Evolutionary conservation across 2,888 invertebrate genomes (phyloP), one percentile per base, ranked within the genome.

Genomic region (Allophyes oxyacanthae): DNA sequence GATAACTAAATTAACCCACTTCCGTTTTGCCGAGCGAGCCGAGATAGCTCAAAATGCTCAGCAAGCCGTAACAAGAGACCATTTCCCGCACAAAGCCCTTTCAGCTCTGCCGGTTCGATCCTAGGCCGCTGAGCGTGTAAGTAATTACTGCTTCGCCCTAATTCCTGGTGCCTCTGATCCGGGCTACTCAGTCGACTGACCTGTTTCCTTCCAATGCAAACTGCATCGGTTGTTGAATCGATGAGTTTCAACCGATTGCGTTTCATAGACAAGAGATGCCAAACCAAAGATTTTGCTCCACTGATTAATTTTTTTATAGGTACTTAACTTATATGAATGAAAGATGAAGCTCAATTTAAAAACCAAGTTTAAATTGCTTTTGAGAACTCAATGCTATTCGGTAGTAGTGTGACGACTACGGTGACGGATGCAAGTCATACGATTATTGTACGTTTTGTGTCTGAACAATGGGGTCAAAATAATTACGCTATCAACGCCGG

Each of bases 111-210:
- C 84, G 85, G 80, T 80, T 75, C 74, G 78, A 76, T 84, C 84
- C 79, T 74, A 72, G 70, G 62, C 71, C 76, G 72, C 64, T 65
- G 79, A 79, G 81, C 82, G 83, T 87, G 85, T 85, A 84, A 88
- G 86, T 89, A 88, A 90, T 89, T 89, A 86, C 85, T 81, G 81
- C 83, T 83, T 81, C 86, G 89, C 85, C 88, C 90, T 79, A 89
- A 87, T 90, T 90, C 85, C 85, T 80, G 78, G 75, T 78, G 74
- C 75, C 71, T 75, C 63, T 77, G 79, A 75, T 83, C 83, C 78
- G 70, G 64, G 67, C 77, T 74, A 71, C 65, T 70, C 65, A 68
- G 54, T 67, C 74, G 66, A 62, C 77, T 86, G 85, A 84, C 83
- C 84, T 79, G 82, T 75, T 85, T 85, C 78, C 76, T 65, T 61